Conservation (phyloP, 1,140 invertebrate species). For the Galleria mellonella region DNA sequence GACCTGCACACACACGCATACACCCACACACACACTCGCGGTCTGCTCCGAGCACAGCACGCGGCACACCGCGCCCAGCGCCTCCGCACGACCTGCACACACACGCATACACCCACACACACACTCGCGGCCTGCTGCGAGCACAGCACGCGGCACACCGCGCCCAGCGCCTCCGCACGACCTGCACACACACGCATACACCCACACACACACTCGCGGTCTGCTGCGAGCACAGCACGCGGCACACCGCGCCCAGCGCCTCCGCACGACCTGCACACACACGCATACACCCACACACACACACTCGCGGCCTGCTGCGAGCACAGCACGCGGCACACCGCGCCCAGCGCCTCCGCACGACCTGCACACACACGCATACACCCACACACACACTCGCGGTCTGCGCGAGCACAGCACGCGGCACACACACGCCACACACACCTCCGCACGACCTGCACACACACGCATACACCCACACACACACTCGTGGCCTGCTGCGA, state of each 20-base stretch:
- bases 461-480: no score
- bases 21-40: no score
- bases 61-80: constrained; percentile 93
- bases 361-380: constrained; percentile 77
- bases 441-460: constrained; percentile 90
- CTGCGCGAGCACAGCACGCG: constrained; percentile 96
- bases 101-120: no score
- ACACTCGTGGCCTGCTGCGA: constrained; percentile 96
- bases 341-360: constrained; percentile 95
- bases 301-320: constrained; percentile 96
- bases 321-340: constrained; percentile 96
- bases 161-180: constrained; percentile 95
- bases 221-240: constrained; percentile 97
- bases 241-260: constrained; percentile 94
- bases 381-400: constrained; percentile 96
- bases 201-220: no score
- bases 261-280: constrained; percentile 94
- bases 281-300: no score
- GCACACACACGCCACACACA: constrained; percentile 94
- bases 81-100: constrained; percentile 94
- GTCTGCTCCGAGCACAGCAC: constrained; percentile 98
- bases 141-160: constrained; percentile 96
- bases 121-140: constrained; percentile 95
- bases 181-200: no score
- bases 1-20: no score